phyloP scores from a whole-genome alignment of 2,113 vertebrate species.

The Panthera uncia region DNA sequence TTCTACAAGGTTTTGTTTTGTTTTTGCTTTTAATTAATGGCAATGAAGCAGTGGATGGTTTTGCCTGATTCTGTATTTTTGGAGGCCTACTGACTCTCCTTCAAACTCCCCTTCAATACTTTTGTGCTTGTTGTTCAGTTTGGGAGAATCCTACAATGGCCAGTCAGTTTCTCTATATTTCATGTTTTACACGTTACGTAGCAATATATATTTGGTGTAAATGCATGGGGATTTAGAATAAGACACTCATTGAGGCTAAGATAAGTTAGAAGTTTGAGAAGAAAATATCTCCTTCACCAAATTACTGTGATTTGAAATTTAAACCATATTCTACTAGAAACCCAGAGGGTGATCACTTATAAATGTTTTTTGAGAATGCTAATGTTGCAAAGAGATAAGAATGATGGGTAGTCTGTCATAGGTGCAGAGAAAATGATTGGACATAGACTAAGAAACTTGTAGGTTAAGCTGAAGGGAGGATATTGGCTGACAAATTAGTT shows the following conservation, averaged over 20 bases:
- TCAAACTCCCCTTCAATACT: not conserved
- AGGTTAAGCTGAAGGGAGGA: not conserved
- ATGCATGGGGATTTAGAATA: not conserved
- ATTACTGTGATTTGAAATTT: slow-evolving; percentile 37
- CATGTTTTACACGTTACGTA: slow-evolving; percentile 1
- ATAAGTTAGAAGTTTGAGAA: slow-evolving; percentile 37
- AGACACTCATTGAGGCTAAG: not conserved
- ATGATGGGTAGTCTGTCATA: not conserved
- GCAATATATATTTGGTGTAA: not conserved
- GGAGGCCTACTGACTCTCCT: not conserved
- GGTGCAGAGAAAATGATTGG: not conserved
- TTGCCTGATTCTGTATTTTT: not conserved
- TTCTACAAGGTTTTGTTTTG: not conserved
- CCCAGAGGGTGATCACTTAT: not conserved
- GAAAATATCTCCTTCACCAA: slow-evolving; percentile 5
- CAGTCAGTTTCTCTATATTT: not conserved
- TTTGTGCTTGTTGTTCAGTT: not conserved
- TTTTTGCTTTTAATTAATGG: not conserved
- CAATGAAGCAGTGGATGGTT: not conserved
- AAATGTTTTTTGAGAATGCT: slow-evolving; percentile 25
- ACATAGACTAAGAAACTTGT: not conserved
- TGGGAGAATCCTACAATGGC: not conserved
- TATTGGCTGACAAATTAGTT: slow-evolving; percentile 8
- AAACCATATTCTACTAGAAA: slow-evolving; percentile 10
- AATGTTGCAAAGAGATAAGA: slow-evolving; percentile 50